Evolutionary conservation across 1,140 invertebrate genomes (phyloP).

Genomic region (Linepithema humile): DNA sequence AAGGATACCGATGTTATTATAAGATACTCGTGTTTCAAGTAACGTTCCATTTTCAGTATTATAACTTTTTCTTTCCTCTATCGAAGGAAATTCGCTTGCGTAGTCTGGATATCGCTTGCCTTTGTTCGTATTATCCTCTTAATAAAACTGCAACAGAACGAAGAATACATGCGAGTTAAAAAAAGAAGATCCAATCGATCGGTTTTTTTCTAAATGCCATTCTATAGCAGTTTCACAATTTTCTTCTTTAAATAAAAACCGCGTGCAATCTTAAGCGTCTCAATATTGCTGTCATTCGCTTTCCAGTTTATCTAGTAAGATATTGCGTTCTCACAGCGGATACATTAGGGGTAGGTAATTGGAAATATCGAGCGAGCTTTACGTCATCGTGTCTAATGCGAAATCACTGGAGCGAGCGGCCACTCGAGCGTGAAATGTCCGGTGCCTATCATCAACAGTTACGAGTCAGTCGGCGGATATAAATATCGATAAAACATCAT

Average conservation of each 20-base stretch:
- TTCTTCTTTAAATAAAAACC: background rate
- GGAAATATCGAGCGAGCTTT: background rate
- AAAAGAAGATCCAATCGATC: background rate
- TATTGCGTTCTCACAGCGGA: background rate
- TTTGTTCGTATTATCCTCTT: background rate
- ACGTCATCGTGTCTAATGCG: background rate
- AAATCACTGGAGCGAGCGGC: constrained; percentile 6
- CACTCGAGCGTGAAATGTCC: constrained; percentile 25
- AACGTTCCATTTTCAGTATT: constrained; percentile 29
- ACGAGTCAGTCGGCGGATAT: background rate
- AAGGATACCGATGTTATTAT: constrained; percentile 24
- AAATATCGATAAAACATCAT: constrained; percentile 32
- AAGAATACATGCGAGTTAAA: background rate
- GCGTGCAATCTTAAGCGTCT: background rate
- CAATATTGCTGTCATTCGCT: background rate
- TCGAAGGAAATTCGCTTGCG: background rate
- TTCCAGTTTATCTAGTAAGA: background rate
- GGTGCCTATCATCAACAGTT: background rate
- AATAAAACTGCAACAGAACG: background rate
- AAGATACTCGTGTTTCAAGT: constrained; percentile 27
- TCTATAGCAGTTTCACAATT: background rate
- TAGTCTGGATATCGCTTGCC: background rate
- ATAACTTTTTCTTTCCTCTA: background rate
- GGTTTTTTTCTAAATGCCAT: background rate
- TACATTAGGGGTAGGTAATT: constrained; percentile 28